Evolutionary conservation across 2,888 invertebrate genomes (phyloP).

Genomic region (Patella depressa): DNA sequence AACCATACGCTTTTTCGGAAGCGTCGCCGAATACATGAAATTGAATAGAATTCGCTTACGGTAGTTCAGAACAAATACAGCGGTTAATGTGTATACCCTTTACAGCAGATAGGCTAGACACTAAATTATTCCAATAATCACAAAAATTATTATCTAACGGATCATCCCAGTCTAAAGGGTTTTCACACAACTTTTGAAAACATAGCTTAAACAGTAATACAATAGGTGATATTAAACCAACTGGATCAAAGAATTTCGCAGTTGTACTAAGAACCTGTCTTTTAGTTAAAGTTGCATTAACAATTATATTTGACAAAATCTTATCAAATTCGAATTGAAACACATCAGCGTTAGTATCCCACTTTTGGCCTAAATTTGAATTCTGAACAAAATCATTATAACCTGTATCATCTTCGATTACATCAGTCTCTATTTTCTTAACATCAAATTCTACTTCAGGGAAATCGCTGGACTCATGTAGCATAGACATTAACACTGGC

Average conservation of each 20-base stretch:
- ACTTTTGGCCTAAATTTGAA: too few relatives aligned
- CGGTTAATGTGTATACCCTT: background rate
- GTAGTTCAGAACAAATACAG: background rate
- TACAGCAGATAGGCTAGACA: background rate
- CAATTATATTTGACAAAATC: too few relatives aligned
- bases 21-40: background rate
- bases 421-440: background rate
- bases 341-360: too few relatives aligned
- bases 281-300: background rate
- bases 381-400: background rate
- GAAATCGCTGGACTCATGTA: background rate
- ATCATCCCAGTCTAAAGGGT: too few relatives aligned
- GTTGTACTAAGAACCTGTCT: background rate
- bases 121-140: conserved; percentile 2
- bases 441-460: background rate
- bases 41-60: background rate
- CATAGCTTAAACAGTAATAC: background rate
- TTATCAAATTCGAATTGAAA: too few relatives aligned
- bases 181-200: background rate
- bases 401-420: background rate
- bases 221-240: background rate
- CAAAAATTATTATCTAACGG: background rate
- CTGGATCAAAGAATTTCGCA: background rate
- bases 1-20: background rate
- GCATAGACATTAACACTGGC: background rate